Evolutionary conservation across 1,140 invertebrate genomes (phyloP), one percentile per base, ranked within the genome.

Genomic region (Drosophila mauritiana): DNA sequence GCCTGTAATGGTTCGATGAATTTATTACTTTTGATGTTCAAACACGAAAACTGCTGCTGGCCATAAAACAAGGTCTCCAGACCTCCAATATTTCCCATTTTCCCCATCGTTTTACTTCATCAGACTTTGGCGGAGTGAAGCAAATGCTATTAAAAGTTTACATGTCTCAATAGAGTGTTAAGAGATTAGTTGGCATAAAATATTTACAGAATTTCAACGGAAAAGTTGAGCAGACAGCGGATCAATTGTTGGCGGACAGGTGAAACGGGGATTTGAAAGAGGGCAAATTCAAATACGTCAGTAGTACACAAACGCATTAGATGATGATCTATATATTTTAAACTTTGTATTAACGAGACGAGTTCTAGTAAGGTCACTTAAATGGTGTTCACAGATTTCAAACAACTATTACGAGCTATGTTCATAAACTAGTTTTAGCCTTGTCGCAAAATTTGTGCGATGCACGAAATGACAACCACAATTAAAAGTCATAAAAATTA

Each of bases 11-110:
- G 73, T 88, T 88, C 83, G 83, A 88, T 88, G 84, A 88, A 88
- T 88, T 88, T 88, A 88, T 88, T 88, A 88, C 83, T 88, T 88
- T 88, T 88, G 84, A 88, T 88, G 83, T 88, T 88, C 75, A 88
- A 89, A 89, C 79, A 88, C 79, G 84, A 88, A 88, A 89, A 88
- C 79, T 88, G 83, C 83, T 88, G 83, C 83, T 88, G 83, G 83
- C 83, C 62, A 88, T 86, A 86, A 86, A 86, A 86, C 79, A 88
- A 86, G 69, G 74, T 52, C 61, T 51, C 67, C 48, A 75, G 70
- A 72, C 69, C 67, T 45, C n/a, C 40, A 22, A 46, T 27, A 39
- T 15, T 20, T 17, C 34, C 17, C 65, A 42, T 8, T 25, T 12
- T 40, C 10, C 15, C 20, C 11, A 13, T 11, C 42, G 15, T 15